Evolutionary conservation across 1,140 invertebrate species (phyloP), one percentile per base, ranked within the genome.

Genomic region (Microplitis mediator): DNA sequence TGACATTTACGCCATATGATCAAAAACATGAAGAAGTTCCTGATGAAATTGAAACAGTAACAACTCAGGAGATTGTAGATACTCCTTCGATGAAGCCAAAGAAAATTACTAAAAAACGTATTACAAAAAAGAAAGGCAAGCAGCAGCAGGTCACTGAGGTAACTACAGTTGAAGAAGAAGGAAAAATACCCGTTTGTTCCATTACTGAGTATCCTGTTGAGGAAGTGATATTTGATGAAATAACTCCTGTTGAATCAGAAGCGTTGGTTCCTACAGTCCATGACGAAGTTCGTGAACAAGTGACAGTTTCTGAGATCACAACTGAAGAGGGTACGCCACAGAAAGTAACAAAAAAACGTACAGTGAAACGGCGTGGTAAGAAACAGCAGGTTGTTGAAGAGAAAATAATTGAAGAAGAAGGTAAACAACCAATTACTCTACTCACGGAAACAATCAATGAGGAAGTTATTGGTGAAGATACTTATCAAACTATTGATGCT

Each of bases 91-190:
- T 71, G 14, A 66, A 70, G 1, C 74, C 75, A 0, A 76, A 79
- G 32, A 76, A 76, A 54, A 73, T 74, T 5, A 81, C 78, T 11
- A 86, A 80, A 58, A 86, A 82, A 61, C 72, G 71, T 6, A 75
- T 77, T 5, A 79, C 77, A 0, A 84, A 79, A 68, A 78, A 79
- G 45, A 84, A 78, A 14, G 81, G 78, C 16, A 69, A 75, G 1
- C 76, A 77, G 32, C 80, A 78, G 76, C 83, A 88, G 76, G 81
- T 85, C 0, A 88, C 86, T 4, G 86, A 89, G 80, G 86, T 86
- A 51, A 82, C 84, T 9, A 88, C 87, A 31, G 77, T 88, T 35
- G 78, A 81, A 34, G 79, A 83, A 70, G 74, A 78, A 64, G 79
- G 75, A 0, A 76, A 79, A 69, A 58, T 77, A 66, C 75, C 84